These are phyloP conservation scores for Vimba vimba DNA, from an alignment of 2,113 vertebrate species.

Conservation along the genomic window DNA sequence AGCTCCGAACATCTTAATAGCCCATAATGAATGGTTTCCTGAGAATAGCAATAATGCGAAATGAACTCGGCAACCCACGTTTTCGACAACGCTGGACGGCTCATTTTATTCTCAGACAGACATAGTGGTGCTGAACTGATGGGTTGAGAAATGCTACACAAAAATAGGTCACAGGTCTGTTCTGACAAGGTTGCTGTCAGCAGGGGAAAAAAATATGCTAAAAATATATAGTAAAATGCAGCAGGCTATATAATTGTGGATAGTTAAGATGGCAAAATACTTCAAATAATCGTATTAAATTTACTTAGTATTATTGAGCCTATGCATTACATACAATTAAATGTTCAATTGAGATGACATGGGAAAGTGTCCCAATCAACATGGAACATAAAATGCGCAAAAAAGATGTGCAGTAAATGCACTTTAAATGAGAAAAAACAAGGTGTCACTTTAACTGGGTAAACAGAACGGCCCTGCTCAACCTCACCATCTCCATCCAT, in stretches of 20 bases:
- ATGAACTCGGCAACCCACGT: constrained; percentile 11
- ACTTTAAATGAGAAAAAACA: constrained; percentile 24
- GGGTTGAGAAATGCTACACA: not conserved
- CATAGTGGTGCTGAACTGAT: not conserved
- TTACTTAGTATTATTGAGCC: no score
- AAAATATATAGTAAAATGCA: not conserved
- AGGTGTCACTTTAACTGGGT: constrained; percentile 18
- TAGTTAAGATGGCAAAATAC: not conserved
- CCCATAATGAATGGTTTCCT: constrained; percentile 31
- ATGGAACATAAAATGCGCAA: not conserved
- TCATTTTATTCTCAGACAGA: constrained; percentile 6
- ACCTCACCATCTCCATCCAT: not conserved
- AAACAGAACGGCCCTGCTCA: constrained; percentile 24
- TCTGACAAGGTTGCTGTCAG: not conserved
- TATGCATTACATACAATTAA: no score
- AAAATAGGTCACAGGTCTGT: not conserved
- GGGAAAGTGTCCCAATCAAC: no score
- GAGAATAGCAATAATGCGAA: not conserved
- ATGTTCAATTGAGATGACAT: no score
- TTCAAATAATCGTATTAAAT: not conserved
- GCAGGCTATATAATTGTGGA: not conserved
- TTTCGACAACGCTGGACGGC: not conserved
- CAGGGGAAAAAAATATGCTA: not conserved
- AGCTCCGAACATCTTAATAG: constrained; percentile 31
- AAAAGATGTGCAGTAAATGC: not conserved